Evolutionary conservation across 1,140 invertebrate genomes (phyloP).

Genomic region (Cardiocondyla obscurior): DNA sequence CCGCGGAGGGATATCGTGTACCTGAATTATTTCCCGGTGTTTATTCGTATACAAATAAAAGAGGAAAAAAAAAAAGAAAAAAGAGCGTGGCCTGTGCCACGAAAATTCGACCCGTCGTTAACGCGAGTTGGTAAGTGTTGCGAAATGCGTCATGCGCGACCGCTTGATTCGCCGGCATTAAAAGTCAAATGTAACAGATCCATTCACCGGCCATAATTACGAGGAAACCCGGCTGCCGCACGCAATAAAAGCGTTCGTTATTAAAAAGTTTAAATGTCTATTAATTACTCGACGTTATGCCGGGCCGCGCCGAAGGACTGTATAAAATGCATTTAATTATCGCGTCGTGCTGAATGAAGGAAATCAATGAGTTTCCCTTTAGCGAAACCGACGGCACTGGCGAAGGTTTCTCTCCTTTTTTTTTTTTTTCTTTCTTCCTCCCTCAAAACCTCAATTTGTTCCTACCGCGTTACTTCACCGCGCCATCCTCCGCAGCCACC

Average conservation of each 20-base stretch:
- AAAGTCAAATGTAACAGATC: conserved; percentile 81
- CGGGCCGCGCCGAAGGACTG: conserved; percentile 67
- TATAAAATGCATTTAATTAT: conserved; percentile 83
- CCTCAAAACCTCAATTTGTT: conserved; percentile 79
- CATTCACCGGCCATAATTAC: conserved; percentile 79
- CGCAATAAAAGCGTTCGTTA: conserved; percentile 80
- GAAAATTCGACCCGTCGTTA: conserved; percentile 76
- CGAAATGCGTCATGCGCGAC: conserved; percentile 62
- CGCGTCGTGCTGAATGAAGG: conserved; percentile 74
- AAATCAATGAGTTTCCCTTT: conserved; percentile 80
- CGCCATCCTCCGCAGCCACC: conserved; percentile 24
- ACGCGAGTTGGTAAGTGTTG: conserved; percentile 72
- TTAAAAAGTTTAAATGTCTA: conserved; percentile 83
- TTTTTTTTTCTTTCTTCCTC: conserved; percentile 50
- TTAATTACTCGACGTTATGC: conserved; percentile 80
- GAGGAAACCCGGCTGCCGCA: conserved; percentile 66
- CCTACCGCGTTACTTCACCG: conserved; percentile 57
- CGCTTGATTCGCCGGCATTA: conserved; percentile 77
- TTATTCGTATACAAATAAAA: not conserved
- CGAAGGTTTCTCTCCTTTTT: conserved; percentile 69
- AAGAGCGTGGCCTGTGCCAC: not conserved
- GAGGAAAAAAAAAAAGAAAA: not conserved
- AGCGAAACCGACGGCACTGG: conserved; percentile 70
- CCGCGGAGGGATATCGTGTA: not conserved
- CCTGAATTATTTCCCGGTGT: not conserved